phyloP scores from a whole-genome alignment of 2,888 invertebrate species.

The Troides oblongomaculatus region DNA sequence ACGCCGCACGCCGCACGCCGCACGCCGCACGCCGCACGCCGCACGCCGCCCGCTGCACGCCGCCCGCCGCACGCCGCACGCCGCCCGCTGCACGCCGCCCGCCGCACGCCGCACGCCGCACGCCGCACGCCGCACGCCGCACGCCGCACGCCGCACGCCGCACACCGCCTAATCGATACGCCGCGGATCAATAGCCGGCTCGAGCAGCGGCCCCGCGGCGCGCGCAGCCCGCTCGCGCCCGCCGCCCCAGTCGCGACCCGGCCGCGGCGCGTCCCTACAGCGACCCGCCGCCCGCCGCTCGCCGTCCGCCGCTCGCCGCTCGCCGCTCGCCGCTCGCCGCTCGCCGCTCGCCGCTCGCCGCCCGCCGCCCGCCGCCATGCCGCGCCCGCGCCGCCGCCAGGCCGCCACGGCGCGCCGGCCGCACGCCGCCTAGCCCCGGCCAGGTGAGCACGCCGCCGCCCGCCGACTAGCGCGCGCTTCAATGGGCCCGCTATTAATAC shows the following conservation, averaged over 20 bases:
- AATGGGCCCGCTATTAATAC: conserved; percentile 62
- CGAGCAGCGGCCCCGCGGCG: conserved; percentile 25
- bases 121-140: no score
- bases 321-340: conserved; percentile 56
- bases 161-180: conserved; percentile 40
- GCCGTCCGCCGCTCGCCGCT: conserved; percentile 47
- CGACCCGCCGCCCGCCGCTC: conserved; percentile 36
- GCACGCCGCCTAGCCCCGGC: conserved; percentile 16
- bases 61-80: no score
- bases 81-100: no score
- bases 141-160: conserved; percentile 11
- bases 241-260: conserved; percentile 35
- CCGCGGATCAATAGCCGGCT: conserved; percentile 42
- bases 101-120: no score
- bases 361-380: conserved; percentile 35
- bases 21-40: no score
- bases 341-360: conserved; percentile 37
- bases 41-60: no score
- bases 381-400: conserved; percentile 11
- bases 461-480: conserved; percentile 55
- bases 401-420: conserved; percentile 35
- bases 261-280: conserved; percentile 31
- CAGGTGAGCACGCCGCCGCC: conserved; percentile 39
- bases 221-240: not conserved
- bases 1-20: no score